Evolutionary conservation across 1,140 invertebrate species (phyloP).

Genomic region (Drosophila kanapiae): DNA sequence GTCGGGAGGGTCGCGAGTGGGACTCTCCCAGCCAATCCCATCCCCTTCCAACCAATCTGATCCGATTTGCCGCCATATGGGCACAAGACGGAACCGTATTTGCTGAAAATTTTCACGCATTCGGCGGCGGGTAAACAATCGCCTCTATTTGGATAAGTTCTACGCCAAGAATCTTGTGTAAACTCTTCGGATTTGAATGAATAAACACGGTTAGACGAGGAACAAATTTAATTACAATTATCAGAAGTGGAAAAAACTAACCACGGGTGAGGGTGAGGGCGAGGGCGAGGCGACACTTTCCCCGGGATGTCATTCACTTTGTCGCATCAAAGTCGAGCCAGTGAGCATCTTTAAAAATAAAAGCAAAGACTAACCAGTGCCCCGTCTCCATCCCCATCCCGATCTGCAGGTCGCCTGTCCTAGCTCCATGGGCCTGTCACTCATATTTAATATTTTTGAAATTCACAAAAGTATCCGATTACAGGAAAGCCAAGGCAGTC

Average conservation of each 20-base stretch:
- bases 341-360: conserved; percentile 75
- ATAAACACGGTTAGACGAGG: conserved; percentile 32
- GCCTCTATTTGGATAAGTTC: conserved; percentile 50
- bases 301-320: conserved; percentile 76
- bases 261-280: not conserved
- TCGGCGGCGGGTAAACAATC: conserved; percentile 65
- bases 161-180: conserved; percentile 36
- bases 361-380: conserved; percentile 72
- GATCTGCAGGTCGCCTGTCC: conserved; percentile 30
- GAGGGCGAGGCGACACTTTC: conserved; percentile 54
- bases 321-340: conserved; percentile 69
- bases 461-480: conserved; percentile 84
- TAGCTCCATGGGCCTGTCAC: conserved; percentile 71
- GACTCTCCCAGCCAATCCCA: conserved; percentile 46
- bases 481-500: conserved; percentile 83
- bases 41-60: conserved; percentile 27
- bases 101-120: conserved; percentile 76
- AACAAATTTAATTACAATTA: conserved; percentile 63
- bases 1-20: conserved; percentile 12
- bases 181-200: conserved; percentile 24
- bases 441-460: conserved; percentile 84
- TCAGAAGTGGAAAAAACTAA: conserved; percentile 36
- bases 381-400: conserved; percentile 11
- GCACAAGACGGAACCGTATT: conserved; percentile 71
- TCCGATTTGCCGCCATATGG: conserved; percentile 65